Base-by-base conservation (phyloP, 92 coral and sea anemone species). In the Desmophyllum pertusum region DNA sequence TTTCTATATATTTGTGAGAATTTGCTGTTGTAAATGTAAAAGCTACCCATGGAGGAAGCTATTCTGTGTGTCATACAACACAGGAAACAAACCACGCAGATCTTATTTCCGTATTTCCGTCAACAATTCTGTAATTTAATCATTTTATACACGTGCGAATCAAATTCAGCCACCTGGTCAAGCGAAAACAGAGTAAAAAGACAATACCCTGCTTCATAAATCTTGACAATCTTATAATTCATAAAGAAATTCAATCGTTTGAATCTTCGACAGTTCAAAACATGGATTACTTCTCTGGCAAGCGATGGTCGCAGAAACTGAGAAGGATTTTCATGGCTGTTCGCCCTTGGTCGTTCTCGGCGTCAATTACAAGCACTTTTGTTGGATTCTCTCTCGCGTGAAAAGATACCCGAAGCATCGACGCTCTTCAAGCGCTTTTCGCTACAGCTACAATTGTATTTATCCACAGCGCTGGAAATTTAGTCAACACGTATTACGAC, bases 331-430 rank as follows among this genome's bases (percentile, higher is more conserved):
- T 83, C 29, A 17, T 87, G 35, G 90, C 92, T 29, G 30, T 73
- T 15, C 87, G 95, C 3, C 95, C 95, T 10, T 93, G 95, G 95
- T 93, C 95, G 9, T 90, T 93, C 45, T 70, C 95, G 0, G 95
- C 93, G 11, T 90, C 93, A 3, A 63, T 67, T 5, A 88, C 88
- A 31, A 74, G 89, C 7, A 86, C 91, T 19, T 51, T 90, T 9
- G 84, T 93, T 13, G 95, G 95, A 29, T 51, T 84, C 0, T 88
- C 68, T 15, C 75, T 93, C 2, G 90, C 93, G 27, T 93, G 91
- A 90, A 93, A 90, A 65, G 72, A 42, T 33, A 62, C 69, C 25
- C 70, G 88, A n/a, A 65, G 35, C 29, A 84, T 93, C 51, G 93
- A 87, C 76, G 39, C 79, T 10, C 30, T 78, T 45, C 87, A 81